phyloP scores from a whole-genome alignment of 2,888 invertebrate genomes.

The Falcaria lacertinaria region DNA sequence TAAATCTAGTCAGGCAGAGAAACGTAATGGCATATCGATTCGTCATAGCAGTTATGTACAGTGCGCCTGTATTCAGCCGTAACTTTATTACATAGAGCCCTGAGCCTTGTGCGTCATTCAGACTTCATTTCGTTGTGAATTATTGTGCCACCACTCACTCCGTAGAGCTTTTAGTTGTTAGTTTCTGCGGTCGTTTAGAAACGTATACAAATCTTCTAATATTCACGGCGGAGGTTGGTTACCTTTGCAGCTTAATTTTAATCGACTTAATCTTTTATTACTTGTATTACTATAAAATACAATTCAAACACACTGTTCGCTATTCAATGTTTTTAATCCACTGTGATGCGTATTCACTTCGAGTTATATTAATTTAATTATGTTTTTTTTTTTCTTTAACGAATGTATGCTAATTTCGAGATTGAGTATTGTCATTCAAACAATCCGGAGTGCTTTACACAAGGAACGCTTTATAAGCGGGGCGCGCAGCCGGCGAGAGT shows the following conservation, averaged over 20 bases:
- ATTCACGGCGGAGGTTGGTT: too few relatives aligned
- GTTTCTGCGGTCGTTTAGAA: slow-evolving; percentile 8
- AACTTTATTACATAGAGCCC: slow-evolving; percentile 32
- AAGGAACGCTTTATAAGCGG: slow-evolving; percentile 20
- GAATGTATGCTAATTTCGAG: background rate
- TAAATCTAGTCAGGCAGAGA: too few relatives aligned
- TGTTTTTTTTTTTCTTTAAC: too few relatives aligned
- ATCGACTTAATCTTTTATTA: too few relatives aligned
- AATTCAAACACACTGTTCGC: too few relatives aligned
- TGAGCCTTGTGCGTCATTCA: slow-evolving; percentile 17
- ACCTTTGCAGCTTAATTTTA: too few relatives aligned
- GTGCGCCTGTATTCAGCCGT: slow-evolving; percentile 38
- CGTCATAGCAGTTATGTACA: background rate
- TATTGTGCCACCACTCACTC: slow-evolving; percentile 5
- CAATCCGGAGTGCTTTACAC: slow-evolving; percentile 12
- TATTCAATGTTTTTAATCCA: too few relatives aligned
- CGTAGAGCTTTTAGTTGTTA: background rate
- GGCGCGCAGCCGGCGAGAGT: slow-evolving; percentile 34
- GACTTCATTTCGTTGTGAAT: slow-evolving; percentile 17
- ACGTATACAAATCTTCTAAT: too few relatives aligned
- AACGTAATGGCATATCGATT: too few relatives aligned
- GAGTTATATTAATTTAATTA: too few relatives aligned
- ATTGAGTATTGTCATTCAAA: slow-evolving; percentile 1
- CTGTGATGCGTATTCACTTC: too few relatives aligned
- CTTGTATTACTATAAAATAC: too few relatives aligned